These are phyloP conservation scores for Eilema caniola DNA, from an alignment of 2,888 invertebrate genomes.

Conservation along the genomic window DNA sequence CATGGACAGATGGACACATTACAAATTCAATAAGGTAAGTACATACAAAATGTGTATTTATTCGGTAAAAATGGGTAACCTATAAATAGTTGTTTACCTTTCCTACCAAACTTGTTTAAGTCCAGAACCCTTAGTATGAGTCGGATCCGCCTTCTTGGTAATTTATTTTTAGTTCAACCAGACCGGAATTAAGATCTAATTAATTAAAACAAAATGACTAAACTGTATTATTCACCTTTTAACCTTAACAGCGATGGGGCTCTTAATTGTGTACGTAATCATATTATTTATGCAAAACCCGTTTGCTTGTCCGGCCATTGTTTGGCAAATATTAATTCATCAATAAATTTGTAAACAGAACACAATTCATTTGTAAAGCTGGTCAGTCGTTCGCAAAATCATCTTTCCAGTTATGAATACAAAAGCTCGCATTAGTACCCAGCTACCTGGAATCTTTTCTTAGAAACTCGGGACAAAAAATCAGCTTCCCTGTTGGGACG, in stretches of 20 bases:
- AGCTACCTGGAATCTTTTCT: constrained; percentile 79
- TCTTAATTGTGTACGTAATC: constrained; percentile 21
- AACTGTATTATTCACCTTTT: not conserved
- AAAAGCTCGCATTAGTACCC: constrained; percentile 67
- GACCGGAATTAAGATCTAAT: not conserved
- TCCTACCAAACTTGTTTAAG: not conserved
- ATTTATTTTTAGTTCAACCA: not conserved
- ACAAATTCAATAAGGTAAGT: no score
- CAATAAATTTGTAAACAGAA: constrained; percentile 33
- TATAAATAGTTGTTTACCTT: not conserved
- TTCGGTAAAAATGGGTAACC: not conserved
- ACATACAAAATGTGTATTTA: no score
- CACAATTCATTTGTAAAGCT: constrained; percentile 32
- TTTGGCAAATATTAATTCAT: constrained; percentile 31
- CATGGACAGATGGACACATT: no score
- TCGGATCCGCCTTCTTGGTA: not conserved
- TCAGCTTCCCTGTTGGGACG: constrained; percentile 71
- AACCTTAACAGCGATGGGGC: not conserved
- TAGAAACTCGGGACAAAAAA: constrained; percentile 73
- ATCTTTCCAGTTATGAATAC: constrained; percentile 58
- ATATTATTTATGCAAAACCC: constrained; percentile 31
- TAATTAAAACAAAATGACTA: not conserved
- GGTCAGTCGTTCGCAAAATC: constrained; percentile 54
- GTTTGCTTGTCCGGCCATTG: constrained; percentile 23
- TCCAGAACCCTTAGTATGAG: constrained; percentile 1